Evolutionary conservation across 2,888 invertebrate genomes (phyloP), one percentile per base, ranked within the genome.

Genomic region (Micoletzkya japonica): DNA sequence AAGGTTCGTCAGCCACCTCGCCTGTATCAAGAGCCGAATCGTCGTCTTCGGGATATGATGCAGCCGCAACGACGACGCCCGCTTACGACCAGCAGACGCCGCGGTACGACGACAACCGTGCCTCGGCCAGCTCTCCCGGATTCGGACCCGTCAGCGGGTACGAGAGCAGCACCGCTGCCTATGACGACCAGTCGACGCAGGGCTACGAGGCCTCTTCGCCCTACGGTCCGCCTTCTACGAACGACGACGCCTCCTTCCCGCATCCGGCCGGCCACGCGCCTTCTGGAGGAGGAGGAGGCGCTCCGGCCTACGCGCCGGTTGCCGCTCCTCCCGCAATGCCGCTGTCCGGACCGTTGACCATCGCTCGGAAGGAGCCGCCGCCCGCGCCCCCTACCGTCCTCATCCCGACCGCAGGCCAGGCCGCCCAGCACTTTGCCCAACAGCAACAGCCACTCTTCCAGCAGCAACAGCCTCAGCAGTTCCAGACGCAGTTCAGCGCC

Each of bases 361-460:
- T 63, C 50, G 63, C 63, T 4, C 4, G 63, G 6, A 63, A 63
- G 63, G 63, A 63, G 50, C 63, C 63, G 34, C 63, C 63, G n/a
- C 50, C 26, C 50, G 63, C 50, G 20, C 63, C 63, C 32, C 63
- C 63, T 20, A 36, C 50, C 26, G 36, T 50, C 30, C 32, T 14
- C n/a, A n/a, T n/a, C n/a, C 2, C 63, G 34, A 34, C 28, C 26
- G 24, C 63, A 20, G n/a, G 4, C 34, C 2, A 17, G 6, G 36
- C 58, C 58, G 34, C 1, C 26, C 50, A 20, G 20, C 63, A 32
- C 50, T 24, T 36, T 50, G 30, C 50, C 63, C 1, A 49, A 14
- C 17, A 37, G 61, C 34, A 28, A n/a, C n/a, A n/a, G n/a, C 61
- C 30, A 28, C 20, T 63, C 44, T 14, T 10, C 63, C 32, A 34